Base-by-base conservation (phyloP, 2,888 invertebrate species). In the Polydrusus cervinus region DNA sequence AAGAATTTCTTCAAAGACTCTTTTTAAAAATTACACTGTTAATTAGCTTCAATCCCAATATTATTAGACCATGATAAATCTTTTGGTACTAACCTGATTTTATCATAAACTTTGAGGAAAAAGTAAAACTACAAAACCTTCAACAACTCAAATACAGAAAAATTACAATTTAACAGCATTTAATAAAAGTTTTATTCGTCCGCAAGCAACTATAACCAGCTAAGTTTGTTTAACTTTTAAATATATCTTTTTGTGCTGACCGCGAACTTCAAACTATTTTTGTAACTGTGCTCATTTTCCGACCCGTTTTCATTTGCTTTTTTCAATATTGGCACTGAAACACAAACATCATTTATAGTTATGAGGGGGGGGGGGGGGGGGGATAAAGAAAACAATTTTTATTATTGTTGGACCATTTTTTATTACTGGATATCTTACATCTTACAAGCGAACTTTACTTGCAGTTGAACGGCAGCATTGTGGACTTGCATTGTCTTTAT, bases 241-340 rank as follows among this genome's bases (percentile, higher is more conserved):
- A n/a, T n/a, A n/a, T n/a, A n/a, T n/a, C 3, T 40, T 45, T 30
- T 43, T n/a, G 64, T 65, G 53, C 38, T 34, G 16, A n/a, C 18
- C 62, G 38, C 49, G 62, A 51, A 62, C 70, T 62, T 57, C n/a
- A 55, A 55, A 53, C 62, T 71, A 65, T 65, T 71, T 65, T 71
- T 64, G 55, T 51, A 45, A 43, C 71, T 55, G 25, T 18, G 62
- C 45, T 45, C 10, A 62, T 62, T 62, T 62, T 62, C 43, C 62
- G 45, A 62, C n/a, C 45, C 13, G 30, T 13, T 53, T 13, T 3
- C 13, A n/a, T 30, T 20, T n/a, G 10, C 20, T 20, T 53, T 53
- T 53, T 51, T 10, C 3, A 11, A 20, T 10, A n/a, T 30, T 53
- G 53, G 53, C 53, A 30, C 20, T 20, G 20, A 20, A 20, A 47